phyloP scores from a whole-genome alignment of 2,888 invertebrate genomes.

The Brachynemurus nebulosus region DNA sequence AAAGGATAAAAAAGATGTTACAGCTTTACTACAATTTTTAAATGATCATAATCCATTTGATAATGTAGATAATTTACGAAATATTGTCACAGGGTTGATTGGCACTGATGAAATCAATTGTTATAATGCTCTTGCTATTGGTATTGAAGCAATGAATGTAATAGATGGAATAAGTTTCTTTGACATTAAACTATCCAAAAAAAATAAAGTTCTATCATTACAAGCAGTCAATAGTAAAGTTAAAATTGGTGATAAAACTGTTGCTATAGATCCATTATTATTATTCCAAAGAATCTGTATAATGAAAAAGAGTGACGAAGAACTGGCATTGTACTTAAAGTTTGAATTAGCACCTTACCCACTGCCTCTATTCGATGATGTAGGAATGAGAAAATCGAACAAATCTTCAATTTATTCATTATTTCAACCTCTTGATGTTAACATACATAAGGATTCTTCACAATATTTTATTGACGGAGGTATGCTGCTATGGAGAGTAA shows the following conservation, averaged over 20 bases:
- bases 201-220: constrained; percentile 15
- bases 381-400: neutral
- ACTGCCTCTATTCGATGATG: constrained; percentile 1
- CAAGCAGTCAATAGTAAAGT: constrained; percentile 11
- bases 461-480: constrained; percentile 16
- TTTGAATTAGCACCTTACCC: constrained; percentile 1
- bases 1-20: neutral
- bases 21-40: neutral
- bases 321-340: constrained; percentile 6
- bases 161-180: constrained; percentile 7
- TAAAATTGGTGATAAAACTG: constrained; percentile 9
- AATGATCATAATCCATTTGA: neutral
- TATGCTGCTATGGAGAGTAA: constrained; percentile 15
- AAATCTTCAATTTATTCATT: neutral
- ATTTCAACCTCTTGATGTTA: neutral
- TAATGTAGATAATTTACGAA: constrained; percentile 1
- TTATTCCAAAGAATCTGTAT: constrained; percentile 3
- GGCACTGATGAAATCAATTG: constrained; percentile 12
- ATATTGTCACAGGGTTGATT: constrained; percentile 11
- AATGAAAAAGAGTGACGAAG: constrained; percentile 1
- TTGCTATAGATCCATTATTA: neutral
- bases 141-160: constrained; percentile 11
- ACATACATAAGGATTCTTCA: constrained; percentile 3
- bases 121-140: constrained; percentile 13
- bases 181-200: constrained; percentile 12